Evolutionary conservation across 2,797 vertebrate genomes (phyloP).

Genomic region (Myripristis jacobus): DNA sequence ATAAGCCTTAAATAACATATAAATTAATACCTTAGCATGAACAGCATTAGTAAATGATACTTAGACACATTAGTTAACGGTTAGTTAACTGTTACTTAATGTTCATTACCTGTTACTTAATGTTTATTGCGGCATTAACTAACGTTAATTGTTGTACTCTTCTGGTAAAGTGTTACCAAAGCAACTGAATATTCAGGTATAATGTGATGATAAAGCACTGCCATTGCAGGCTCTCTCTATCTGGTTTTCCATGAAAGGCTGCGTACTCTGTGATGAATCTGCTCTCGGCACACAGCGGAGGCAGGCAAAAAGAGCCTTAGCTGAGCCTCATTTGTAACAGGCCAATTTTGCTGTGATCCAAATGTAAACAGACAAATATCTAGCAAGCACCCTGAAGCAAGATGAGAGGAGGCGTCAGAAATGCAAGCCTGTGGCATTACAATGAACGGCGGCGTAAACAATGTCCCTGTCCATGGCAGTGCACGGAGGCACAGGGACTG

Average conservation of each 20-base stretch:
- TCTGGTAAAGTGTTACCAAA: too few species aligned
- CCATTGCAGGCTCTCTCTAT: neutral
- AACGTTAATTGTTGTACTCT: too few species aligned
- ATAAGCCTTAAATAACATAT: too few species aligned
- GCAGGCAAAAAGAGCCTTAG: neutral
- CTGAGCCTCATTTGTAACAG: neutral
- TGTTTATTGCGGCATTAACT: too few species aligned
- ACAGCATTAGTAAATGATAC: too few species aligned
- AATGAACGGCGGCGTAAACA: neutral
- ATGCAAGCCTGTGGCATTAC: neutral
- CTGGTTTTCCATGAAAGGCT: neutral
- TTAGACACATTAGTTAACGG: too few species aligned
- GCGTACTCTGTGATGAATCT: neutral
- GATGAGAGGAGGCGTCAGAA: neutral
- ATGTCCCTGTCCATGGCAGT: neutral
- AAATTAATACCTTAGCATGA: too few species aligned
- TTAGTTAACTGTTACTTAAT: too few species aligned
- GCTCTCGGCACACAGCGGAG: too few species aligned
- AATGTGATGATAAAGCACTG: neutral
- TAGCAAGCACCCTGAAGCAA: neutral
- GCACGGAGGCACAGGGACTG: too few species aligned
- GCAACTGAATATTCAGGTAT: neutral
- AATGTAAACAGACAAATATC: neutral
- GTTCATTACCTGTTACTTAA: too few species aligned
- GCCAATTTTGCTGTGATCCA: neutral